Conservation (phyloP, 2,797 vertebrate species). For the Carduelis carduelis region DNA sequence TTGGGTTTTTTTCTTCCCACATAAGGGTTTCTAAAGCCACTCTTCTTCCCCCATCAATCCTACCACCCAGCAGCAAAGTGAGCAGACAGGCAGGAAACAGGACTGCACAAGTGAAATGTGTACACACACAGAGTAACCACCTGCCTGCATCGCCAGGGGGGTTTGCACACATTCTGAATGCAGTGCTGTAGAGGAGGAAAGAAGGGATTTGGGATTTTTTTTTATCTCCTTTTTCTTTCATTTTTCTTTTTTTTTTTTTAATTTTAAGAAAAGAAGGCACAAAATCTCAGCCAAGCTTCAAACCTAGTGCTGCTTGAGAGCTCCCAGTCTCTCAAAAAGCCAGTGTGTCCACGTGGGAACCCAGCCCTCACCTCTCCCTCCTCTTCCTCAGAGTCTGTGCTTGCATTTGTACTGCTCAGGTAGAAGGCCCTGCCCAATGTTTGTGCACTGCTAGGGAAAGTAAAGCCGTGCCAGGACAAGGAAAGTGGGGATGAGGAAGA, state of each 20-base stretch:
- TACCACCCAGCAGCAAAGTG: background rate
- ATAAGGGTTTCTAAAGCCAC: slow-evolving; percentile 6
- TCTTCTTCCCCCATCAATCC: background rate
- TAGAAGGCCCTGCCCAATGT: slow-evolving; percentile 8
- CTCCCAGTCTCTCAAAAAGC: background rate
- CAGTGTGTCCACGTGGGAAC: background rate
- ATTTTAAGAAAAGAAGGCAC: slow-evolving; percentile 63
- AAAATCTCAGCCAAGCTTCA: slow-evolving; percentile 66
- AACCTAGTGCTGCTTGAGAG: slow-evolving; percentile 13
- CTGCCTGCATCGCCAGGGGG: background rate
- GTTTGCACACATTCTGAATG: background rate
- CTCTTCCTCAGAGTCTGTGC: background rate
- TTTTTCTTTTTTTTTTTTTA: background rate
- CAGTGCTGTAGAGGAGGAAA: background rate
- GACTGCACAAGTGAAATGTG: background rate
- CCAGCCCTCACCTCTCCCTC: background rate
- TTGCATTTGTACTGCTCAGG: slow-evolving; percentile 2
- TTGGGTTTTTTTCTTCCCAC: background rate
- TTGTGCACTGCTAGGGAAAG: slow-evolving; percentile 34
- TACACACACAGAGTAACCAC: background rate
- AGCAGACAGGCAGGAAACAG: background rate
- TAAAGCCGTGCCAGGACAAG: background rate
- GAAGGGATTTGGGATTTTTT: background rate
- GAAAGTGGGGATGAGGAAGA: slow-evolving; percentile 2
- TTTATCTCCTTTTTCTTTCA: background rate